Base-by-base conservation (phyloP, 2,113 vertebrate species). In the Ibidorhyncha struthersii region DNA sequence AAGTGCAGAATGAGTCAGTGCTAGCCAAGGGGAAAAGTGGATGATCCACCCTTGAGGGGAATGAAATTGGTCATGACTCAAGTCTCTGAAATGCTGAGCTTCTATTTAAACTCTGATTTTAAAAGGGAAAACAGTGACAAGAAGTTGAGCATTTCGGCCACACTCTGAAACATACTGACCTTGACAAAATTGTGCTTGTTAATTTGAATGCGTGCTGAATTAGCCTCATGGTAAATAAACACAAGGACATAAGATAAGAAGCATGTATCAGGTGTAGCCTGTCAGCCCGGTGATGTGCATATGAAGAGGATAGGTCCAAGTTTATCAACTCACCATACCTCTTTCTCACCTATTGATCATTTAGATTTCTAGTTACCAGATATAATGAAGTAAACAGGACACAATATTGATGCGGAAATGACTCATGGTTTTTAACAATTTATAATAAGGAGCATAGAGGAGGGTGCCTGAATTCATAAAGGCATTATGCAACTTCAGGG, bases 391-490 rank as follows among this genome's bases (percentile, higher is more conserved):
- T 29, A 86, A 73, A 78, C 78, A 73, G 38, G 53, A 41, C 17
- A 26, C 10, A 82, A 84, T 96, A 83, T 67, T 72, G 65, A 83
- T 93, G 92, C 88, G 58, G 49, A 62, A 93, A 69, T 92, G 59
- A 78, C 55, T 94, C 50, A 26, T 15, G 30, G 4, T 29, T 90
- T 95, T 96, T 36, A 95, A 83, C 27, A 70, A 74, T 78, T 89
- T 84, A 56, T 84, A 19, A 9, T 53, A 67, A 70, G 55, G 26
- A 77, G 6, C 45, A 66, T 52, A 76, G 52, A 72, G 23, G 18
- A 83, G 12, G 10, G 38, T 70, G 41, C 14, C 74, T 76, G 45
- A 59, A 43, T 71, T 77, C 21, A 22, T 86, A 19, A 50, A 81
- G 50, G 13, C 79, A 9, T 90, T 94, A 36, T 1, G 4, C 19